Base-by-base conservation (phyloP, 2,888 invertebrate genomes). In the Sphaerophoria taeniata region DNA sequence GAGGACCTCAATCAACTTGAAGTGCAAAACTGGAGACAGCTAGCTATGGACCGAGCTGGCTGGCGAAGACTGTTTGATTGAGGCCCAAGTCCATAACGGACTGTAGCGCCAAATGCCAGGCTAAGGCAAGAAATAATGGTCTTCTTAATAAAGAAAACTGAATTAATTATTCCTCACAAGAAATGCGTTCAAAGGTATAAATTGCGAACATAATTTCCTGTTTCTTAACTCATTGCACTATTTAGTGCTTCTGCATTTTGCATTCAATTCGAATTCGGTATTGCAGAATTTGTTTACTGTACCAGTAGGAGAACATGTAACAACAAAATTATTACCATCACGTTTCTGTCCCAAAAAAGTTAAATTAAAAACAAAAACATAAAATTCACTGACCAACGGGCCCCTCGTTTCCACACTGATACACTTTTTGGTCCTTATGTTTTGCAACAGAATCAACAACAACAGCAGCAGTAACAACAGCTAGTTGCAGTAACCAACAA, bases 321-420 rank as follows among this genome's bases (percentile, higher is more conserved):
- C 0, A 45, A 34, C n/a, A 56, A 47, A 70, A 14, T 3, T 2
- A 70, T 11, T 33, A 56, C 34, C 34, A 58, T 39, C 70, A 70
- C 70, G 70, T 70, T 70, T n/a, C 45, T 45, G 70, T 47, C 47
- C 33, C 56, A 45, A 70, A 33, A 33, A 6, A 49, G 33, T 49
- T 34, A 7, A 34, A 49, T 39, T 31, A 45, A 11, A 65, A 51
- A 16, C 36, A 51, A 39, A 53, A 33, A 45, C 43, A 45, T 2
- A 47, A 12, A 24, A 51, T 33, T 70, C 16, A 70, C 33, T 70
- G 70, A 58, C 70, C 70, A 47, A 58, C 56, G 51, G 31, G 55
- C 14, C 14, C 45, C 14, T 33, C 31, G 45, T 70, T 70, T 55
- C 3, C 39, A 43, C 45, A 56, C 45, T 45, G 55, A 34, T 70